A percentile compares a stretch with the other conserved stretches of the same genome.
Conservation (phyloP, 2,888 invertebrate species). For the Hermodice carunculata region DNA sequence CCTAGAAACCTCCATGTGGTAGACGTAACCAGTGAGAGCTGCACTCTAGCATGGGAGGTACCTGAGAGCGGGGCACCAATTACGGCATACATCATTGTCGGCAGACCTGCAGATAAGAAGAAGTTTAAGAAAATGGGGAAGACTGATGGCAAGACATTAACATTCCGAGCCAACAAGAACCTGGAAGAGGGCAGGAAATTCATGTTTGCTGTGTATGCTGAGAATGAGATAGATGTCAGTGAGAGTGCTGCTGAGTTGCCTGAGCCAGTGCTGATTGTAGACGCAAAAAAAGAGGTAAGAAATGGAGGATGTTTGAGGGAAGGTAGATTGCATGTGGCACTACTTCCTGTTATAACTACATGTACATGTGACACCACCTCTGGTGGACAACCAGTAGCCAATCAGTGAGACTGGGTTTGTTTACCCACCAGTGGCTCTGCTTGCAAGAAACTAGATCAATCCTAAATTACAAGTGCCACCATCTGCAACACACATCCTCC, state of each 20-base stretch:
- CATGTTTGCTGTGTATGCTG: conserved; percentile 34
- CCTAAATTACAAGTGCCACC: no score
- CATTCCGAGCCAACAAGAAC: conserved; percentile 27
- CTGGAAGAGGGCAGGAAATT: conserved; percentile 36
- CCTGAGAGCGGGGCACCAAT: conserved; percentile 13
- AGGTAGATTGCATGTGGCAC: no score
- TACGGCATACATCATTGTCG: conserved; percentile 28
- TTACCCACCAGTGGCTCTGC: no score
- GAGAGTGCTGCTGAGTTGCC: conserved; percentile 28
- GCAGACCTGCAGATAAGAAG: conserved; percentile 28
- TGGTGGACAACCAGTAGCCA: no score
- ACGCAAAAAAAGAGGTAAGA: no score
- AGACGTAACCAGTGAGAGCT: conserved; percentile 10
- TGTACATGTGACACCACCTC: no score
- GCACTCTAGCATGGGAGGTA: conserved; percentile 19
- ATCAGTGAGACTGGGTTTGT: no score
- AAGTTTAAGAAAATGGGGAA: conserved; percentile 37
- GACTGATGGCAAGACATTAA: conserved; percentile 12
- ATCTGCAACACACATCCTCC: no score
- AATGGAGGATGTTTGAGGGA: no score
- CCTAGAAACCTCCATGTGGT: conserved; percentile 5
- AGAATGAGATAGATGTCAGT: conserved; percentile 36
- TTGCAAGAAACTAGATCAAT: no score
- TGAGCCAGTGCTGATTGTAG: background rate
- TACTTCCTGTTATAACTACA: no score